Percentiles rank a stretch among this genome's conserved stretches.
Evolutionary conservation across 2,113 vertebrate species (phyloP).

Genomic region (Pseudonaja textilis): DNA sequence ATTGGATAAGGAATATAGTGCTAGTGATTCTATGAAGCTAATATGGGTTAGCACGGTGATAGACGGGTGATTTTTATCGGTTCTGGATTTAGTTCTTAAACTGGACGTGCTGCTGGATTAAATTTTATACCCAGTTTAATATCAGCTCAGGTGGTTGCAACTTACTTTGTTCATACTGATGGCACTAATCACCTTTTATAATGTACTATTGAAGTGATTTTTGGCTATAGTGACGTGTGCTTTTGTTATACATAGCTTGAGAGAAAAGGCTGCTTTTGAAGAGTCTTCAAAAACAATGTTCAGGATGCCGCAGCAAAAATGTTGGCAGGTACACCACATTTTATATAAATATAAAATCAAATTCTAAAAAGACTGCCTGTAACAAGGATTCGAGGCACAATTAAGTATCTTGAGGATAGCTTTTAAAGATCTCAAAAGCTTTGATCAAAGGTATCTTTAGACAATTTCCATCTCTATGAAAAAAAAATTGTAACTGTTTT

Average conservation of each 20-base stretch:
- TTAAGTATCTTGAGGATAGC: background rate
- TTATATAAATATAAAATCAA: background rate
- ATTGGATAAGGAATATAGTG: background rate
- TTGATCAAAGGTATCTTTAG: background rate
- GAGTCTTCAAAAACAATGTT: background rate
- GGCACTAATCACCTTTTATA: background rate
- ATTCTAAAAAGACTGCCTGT: background rate
- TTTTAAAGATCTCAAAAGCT: background rate
- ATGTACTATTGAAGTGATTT: background rate
- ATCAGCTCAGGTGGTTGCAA: background rate
- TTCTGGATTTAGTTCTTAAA: background rate
- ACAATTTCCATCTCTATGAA: background rate
- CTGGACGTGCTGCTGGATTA: background rate
- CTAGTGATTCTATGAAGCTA: background rate
- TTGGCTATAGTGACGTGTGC: background rate
- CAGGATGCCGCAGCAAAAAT: background rate
- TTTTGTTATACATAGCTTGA: background rate
- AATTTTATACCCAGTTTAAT: background rate
- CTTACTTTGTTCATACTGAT: background rate
- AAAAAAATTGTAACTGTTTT: background rate
- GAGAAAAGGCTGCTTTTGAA: background rate
- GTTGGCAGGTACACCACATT: background rate
- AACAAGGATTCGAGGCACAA: background rate
- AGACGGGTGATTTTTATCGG: background rate
- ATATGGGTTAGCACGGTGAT: background rate